These are phyloP conservation scores for Clarias batrachus DNA, from an alignment of 2,113 vertebrate genomes.

Conservation along the genomic window DNA sequence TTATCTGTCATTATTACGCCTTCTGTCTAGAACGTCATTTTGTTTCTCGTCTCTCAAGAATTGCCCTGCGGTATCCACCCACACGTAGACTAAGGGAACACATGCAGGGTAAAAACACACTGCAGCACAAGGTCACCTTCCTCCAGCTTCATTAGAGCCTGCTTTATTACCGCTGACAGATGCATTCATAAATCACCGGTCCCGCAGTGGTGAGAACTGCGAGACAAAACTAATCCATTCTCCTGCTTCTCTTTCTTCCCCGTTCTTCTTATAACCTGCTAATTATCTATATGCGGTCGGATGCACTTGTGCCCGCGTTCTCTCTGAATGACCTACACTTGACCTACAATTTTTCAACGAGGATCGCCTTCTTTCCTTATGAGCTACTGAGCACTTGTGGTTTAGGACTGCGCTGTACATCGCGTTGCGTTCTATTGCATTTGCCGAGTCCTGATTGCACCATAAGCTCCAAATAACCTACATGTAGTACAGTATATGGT, in stretches of 20 bases:
- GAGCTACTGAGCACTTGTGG: background rate
- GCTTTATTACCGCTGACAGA: slow-evolving; percentile 67
- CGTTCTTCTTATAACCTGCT: background rate
- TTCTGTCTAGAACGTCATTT: background rate
- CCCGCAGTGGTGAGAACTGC: slow-evolving; percentile 51
- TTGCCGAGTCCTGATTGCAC: background rate
- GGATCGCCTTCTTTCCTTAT: background rate
- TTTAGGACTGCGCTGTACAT: background rate
- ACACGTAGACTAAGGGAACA: background rate
- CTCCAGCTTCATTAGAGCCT: slow-evolving; percentile 61
- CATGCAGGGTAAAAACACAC: slow-evolving; percentile 38
- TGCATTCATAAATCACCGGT: slow-evolving; percentile 68
- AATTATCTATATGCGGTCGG: slow-evolving; percentile 9
- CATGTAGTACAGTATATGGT: background rate
- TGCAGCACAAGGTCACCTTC: slow-evolving; percentile 68
- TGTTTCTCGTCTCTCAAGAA: background rate
- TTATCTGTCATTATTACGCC: background rate
- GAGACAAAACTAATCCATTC: slow-evolving; percentile 56
- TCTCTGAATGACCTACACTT: background rate
- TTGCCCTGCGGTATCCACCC: slow-evolving; percentile 14
- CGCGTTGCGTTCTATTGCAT: background rate
- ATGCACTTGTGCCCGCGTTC: background rate
- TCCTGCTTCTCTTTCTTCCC: background rate
- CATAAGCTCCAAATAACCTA: background rate
- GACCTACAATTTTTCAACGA: background rate